Evolutionary conservation across 2,888 invertebrate genomes (phyloP).

Genomic region (Andrena praecox): DNA sequence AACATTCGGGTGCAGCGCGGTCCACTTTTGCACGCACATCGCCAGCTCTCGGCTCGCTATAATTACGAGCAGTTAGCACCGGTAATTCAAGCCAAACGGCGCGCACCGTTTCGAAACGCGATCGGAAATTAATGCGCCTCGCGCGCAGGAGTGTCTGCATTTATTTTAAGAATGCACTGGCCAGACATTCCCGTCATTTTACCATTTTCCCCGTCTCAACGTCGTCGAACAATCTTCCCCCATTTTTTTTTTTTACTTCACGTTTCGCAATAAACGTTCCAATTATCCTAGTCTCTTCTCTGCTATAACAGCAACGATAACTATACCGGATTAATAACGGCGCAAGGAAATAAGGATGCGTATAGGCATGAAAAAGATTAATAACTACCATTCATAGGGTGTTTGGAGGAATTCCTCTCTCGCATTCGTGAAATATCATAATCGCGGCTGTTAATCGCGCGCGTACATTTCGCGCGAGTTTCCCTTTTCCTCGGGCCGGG

Average conservation of each 20-base stretch:
- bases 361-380: not conserved
- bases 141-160: not conserved
- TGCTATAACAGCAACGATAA: too few species aligned
- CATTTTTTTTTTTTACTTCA: not conserved
- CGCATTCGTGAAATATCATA: constrained; percentile 6
- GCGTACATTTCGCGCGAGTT: not conserved
- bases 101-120: constrained; percentile 32
- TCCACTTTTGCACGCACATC: constrained; percentile 26
- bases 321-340: too few species aligned
- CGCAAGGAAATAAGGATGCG: not conserved
- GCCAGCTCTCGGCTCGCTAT: constrained; percentile 10
- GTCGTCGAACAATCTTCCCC: not conserved
- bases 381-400: not conserved
- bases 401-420: constrained; percentile 6
- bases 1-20: constrained; percentile 12
- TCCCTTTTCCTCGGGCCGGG: not conserved
- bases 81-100: constrained; percentile 32
- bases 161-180: not conserved
- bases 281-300: too few species aligned
- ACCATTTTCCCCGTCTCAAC: not conserved
- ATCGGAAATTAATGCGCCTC: constrained; percentile 38
- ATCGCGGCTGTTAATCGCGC: not conserved
- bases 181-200: not conserved
- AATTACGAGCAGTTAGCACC: constrained; percentile 50
- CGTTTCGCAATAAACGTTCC: too few species aligned